Base-by-base conservation (phyloP, 2,888 invertebrate genomes). In the Phaedon cochleariae region DNA sequence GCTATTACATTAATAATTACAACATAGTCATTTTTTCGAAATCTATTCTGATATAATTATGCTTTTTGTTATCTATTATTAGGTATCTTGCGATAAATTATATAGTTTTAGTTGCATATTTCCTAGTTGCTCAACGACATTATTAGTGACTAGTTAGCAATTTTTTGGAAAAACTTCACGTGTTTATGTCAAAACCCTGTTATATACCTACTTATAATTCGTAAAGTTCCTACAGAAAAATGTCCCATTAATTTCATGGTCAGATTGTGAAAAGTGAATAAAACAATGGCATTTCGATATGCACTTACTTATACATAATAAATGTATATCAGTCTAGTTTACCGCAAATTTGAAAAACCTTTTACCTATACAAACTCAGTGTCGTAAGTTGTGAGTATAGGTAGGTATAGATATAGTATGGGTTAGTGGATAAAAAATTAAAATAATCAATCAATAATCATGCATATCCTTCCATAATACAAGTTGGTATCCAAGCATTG, bases 201-300 rank as follows among this genome's bases (percentile, higher is more conserved):
- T 34, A 2, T 34, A 34, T n/a, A n/a, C n/a, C 6, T 12, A 34
- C 10, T 12, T 2, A 34, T 41, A 3, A 45, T 22, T n/a, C 45
- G 54, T 54, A 31, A 54, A 18, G 17, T 12, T 54, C 0, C 10
- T 5, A 37, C 4, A 31, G 34, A 37, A 57, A 45, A 45, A 41
- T 17, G 21, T 7, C 41, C 22, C 15, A 54, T 57, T 45, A 26
- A 31, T 45, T 57, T 45, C 57, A 57, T 57, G 57, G 57, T n/a
- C 57, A 6, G 22, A 18, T 57, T 57, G 41, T 45, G 57, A 57
- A 57, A 57, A 57, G 17, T 45, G 18, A 57, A 10, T 15, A 17
- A 55, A 57, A 57, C 45, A 57, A 57, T 57, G 45, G 37, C 26
- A 57, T 57, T 5, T 26, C 26, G 26, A 26, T n/a, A n/a, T n/a